Evolutionary conservation across 2,888 invertebrate species (phyloP), one percentile per base, ranked within the genome.

Genomic region (Dicranocentrus wangi): DNA sequence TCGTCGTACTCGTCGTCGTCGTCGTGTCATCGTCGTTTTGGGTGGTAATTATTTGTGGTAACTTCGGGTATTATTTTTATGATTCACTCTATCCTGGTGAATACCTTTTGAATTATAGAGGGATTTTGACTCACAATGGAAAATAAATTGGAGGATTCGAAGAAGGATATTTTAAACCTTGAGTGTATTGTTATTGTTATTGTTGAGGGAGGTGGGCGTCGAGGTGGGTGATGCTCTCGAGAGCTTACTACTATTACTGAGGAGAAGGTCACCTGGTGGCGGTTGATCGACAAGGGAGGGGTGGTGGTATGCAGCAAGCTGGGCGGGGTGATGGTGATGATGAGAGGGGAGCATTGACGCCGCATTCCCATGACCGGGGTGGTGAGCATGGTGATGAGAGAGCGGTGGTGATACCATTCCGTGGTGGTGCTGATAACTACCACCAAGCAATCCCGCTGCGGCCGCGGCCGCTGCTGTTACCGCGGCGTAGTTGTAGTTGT

Each of bases 351-450:
- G 77, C 77, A 77, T 77, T 15, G 77, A 77, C 1, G 75, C 66
- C 8, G 77, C 51, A 61, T 77, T 77, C 21, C 77, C 77, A 61
- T 77, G 77, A 47, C 61, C 68, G 27, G 77, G 69, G 39, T 77
- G 77, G 42, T 77, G 77, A 77, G 77, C 77, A 28, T 77, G 77
- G n/a, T 77, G 77, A 68, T 77, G 77, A 28, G 77, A 77, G 47
- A 77, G 58, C 21, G 77, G 77, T 61, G 77, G 77, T 1, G 77
- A 77, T 8, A 77, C 77, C 77, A 77, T 77, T 47, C 77, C 77
- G 21, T 77, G 77, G 47, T 77, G 77, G 47, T 77, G 77, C 42
- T 77, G 77, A 19, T 77, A 77, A 51, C 69, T 77, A 5, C 77
- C 61, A 32, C 77, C 69, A n/a, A 77, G 27, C 19, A 77, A 32